Percentiles rank a stretch among this genome's conserved stretches.
Evolutionary conservation across 2,888 invertebrate species (phyloP).

Genomic region (Gortyna flavago): DNA sequence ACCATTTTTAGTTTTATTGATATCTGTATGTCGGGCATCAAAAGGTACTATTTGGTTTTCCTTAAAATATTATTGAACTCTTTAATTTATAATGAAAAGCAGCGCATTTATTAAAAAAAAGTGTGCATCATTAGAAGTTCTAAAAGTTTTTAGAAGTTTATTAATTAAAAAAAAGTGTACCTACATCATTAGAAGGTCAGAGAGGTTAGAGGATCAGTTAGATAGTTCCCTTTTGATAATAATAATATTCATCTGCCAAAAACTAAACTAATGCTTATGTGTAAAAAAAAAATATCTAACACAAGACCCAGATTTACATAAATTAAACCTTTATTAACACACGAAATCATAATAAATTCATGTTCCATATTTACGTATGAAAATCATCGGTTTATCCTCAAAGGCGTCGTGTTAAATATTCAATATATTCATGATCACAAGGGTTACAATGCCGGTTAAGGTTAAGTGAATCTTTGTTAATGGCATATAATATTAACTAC

Average conservation of each 20-base stretch:
- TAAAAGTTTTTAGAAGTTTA: background rate
- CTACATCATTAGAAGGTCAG: background rate
- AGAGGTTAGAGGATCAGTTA: background rate
- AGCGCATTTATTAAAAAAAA: background rate
- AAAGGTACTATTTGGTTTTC: background rate
- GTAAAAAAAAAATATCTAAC: background rate
- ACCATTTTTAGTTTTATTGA: background rate
- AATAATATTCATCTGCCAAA: background rate
- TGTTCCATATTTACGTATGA: conserved; percentile 56
- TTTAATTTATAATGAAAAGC: too few species aligned
- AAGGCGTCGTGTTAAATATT: conserved; percentile 55
- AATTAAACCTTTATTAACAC: conserved; percentile 35
- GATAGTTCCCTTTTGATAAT: background rate
- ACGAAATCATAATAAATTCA: conserved; percentile 40
- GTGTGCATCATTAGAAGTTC: background rate
- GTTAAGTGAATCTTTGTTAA: conserved; percentile 22
- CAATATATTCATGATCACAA: conserved; percentile 53
- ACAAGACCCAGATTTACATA: conserved; percentile 28
- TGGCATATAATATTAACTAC: conserved; percentile 7
- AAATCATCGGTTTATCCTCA: conserved; percentile 54
- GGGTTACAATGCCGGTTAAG: conserved; percentile 33
- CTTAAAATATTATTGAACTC: background rate
- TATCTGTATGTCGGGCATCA: background rate
- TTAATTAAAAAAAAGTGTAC: background rate
- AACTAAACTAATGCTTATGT: background rate